A percentile compares a stretch with the other conserved stretches of the same genome.
Conservation (phyloP, 1,140 invertebrate genomes). For the Orius laevigatus region DNA sequence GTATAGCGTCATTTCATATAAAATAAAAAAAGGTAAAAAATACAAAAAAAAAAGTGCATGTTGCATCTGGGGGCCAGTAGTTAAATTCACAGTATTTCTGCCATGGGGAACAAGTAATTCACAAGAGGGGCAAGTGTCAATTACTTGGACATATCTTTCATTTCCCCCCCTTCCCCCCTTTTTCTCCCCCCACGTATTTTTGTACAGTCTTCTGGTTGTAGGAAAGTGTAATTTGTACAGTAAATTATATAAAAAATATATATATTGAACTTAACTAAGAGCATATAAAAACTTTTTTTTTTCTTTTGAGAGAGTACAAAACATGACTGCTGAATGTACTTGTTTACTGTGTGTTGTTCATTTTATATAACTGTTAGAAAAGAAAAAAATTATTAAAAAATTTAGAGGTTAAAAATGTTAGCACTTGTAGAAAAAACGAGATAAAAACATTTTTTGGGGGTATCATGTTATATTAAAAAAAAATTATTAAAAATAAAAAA, state of each 20-base stretch:
- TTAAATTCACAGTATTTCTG: too few relatives aligned
- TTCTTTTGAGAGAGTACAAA: slow-evolving; percentile 16
- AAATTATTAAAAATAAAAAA: background rate
- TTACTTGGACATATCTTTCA: too few relatives aligned
- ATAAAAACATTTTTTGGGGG: background rate
- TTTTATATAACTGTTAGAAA: slow-evolving; percentile 14
- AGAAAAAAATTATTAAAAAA: background rate
- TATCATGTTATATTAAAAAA: slow-evolving; percentile 6
- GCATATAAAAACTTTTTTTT: background rate
- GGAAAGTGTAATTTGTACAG: too few relatives aligned
- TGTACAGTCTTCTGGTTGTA: too few relatives aligned
- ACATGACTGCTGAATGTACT: slow-evolving; percentile 17
- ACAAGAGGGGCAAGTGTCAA: too few relatives aligned
- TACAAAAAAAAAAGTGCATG: slow-evolving; percentile 4
- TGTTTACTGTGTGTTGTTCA: slow-evolving; percentile 9
- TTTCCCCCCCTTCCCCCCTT: too few relatives aligned
- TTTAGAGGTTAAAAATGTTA: slow-evolving; percentile 4
- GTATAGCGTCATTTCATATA: background rate
- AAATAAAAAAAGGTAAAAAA: background rate
- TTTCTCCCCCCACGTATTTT: too few relatives aligned
- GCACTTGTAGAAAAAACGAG: slow-evolving; percentile 9
- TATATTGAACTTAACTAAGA: background rate
- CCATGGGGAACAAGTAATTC: too few relatives aligned
- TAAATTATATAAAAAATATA: too few relatives aligned
- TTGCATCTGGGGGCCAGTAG: slow-evolving; percentile 4